phyloP scores from a whole-genome alignment of 2,888 invertebrate genomes.

The Spialia ferax region DNA sequence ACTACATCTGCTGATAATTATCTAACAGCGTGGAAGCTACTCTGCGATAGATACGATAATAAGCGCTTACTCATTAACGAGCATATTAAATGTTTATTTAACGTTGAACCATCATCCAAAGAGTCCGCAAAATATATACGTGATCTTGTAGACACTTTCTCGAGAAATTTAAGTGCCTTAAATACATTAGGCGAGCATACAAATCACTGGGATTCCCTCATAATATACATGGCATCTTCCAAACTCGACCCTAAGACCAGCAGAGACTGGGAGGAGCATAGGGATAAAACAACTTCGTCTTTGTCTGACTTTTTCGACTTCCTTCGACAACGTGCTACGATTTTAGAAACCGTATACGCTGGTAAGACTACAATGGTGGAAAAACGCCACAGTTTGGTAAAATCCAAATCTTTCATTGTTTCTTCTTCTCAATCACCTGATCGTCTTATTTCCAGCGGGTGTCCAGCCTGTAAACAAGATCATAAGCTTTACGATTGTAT shows the following conservation, averaged over 20 bases:
- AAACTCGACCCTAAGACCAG: background rate
- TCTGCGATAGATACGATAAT: slow-evolving; percentile 1
- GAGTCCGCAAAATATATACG: background rate
- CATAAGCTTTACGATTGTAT: background rate
- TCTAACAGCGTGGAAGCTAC: background rate
- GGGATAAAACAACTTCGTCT: background rate
- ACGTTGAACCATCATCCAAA: background rate
- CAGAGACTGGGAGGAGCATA: slow-evolving; percentile 3
- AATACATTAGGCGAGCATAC: background rate
- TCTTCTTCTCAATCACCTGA: background rate
- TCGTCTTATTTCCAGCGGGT: background rate
- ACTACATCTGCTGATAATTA: background rate
- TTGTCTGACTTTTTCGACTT: background rate
- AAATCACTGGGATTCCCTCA: background rate
- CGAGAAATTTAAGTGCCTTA: slow-evolving; percentile 3
- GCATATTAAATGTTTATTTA: slow-evolving; percentile 1
- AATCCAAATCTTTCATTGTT: background rate
- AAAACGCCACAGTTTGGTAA: background rate
- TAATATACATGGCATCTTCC: background rate
- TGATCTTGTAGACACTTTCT: background rate
- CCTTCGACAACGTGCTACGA: background rate
- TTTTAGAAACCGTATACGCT: background rate
- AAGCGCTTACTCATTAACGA: background rate
- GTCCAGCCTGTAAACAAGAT: background rate
- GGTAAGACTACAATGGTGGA: background rate